Percentiles rank a stretch among this genome's conserved stretches.
These are phyloP conservation scores for Pteromalus puparum DNA, from an alignment of 1,140 invertebrate species.

Conservation along the genomic window DNA sequence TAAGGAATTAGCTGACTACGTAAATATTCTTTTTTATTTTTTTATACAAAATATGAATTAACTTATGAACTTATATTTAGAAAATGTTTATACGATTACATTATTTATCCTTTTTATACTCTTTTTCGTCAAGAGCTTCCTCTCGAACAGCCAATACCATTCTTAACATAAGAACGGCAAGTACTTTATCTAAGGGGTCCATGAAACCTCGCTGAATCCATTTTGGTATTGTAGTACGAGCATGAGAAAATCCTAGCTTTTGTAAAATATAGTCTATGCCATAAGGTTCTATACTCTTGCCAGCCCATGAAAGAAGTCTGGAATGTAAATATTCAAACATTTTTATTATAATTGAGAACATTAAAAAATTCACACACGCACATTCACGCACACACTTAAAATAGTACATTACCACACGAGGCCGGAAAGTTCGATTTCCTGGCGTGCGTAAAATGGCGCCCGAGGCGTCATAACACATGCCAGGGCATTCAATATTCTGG, in stretches of 20 bases:
- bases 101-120: slow-evolving; percentile 69
- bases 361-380: neutral
- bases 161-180: slow-evolving; percentile 82
- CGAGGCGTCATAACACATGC: too few relatives aligned
- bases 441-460: too few relatives aligned
- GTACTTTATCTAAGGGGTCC: slow-evolving; percentile 94
- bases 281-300: slow-evolving; percentile 97
- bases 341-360: neutral
- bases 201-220: slow-evolving; percentile 98
- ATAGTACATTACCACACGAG: too few relatives aligned
- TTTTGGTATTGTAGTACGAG: slow-evolving; percentile 98
- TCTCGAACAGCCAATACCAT: slow-evolving; percentile 76
- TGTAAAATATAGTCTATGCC: slow-evolving; percentile 98
- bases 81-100: neutral
- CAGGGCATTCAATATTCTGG: too few relatives aligned
- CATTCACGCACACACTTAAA: too few relatives aligned
- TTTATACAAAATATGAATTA: too few relatives aligned
- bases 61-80: too few relatives aligned
- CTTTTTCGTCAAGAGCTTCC: slow-evolving; percentile 66
- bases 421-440: too few relatives aligned
- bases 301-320: slow-evolving; percentile 93
- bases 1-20: too few relatives aligned
- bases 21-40: too few relatives aligned
- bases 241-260: slow-evolving; percentile 97
- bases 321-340: slow-evolving; percentile 46